Evolutionary conservation across 1,140 invertebrate species (phyloP).

Genomic region (Euglossa dilemma): DNA sequence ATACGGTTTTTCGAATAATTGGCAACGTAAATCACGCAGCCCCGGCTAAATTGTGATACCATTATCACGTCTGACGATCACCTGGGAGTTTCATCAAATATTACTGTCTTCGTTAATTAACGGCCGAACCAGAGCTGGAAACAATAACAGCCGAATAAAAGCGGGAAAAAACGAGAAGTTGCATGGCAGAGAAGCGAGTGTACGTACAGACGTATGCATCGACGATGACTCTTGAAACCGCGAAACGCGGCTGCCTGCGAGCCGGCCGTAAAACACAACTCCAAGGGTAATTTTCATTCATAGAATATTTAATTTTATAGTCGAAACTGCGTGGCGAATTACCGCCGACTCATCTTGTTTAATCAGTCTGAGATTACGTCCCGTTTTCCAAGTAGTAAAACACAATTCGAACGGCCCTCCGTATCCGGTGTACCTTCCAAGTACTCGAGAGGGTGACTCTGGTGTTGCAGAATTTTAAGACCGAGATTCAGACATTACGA

Average conservation of each 20-base stretch:
- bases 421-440: neutral
- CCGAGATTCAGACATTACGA: neutral
- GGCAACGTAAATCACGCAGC: neutral
- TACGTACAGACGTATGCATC: neutral
- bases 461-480: neutral
- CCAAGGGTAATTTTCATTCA: constrained; percentile 24
- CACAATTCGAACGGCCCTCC: neutral
- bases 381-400: neutral
- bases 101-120: constrained; percentile 12
- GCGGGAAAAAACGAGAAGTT: neutral
- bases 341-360: constrained; percentile 10
- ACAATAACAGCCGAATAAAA: neutral
- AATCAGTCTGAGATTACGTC: constrained; percentile 21
- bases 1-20: neutral
- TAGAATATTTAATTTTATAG: constrained; percentile 31
- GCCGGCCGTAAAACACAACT: constrained; percentile 9
- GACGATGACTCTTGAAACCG: neutral
- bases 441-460: neutral
- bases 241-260: neutral
- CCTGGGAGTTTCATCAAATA: neutral
- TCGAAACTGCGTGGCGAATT: constrained; percentile 2
- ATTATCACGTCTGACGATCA: neutral
- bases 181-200: too few species aligned
- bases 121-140: neutral
- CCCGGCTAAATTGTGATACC: too few species aligned